phyloP scores from a whole-genome alignment of 2,113 vertebrate genomes.

The Silurus asotus region DNA sequence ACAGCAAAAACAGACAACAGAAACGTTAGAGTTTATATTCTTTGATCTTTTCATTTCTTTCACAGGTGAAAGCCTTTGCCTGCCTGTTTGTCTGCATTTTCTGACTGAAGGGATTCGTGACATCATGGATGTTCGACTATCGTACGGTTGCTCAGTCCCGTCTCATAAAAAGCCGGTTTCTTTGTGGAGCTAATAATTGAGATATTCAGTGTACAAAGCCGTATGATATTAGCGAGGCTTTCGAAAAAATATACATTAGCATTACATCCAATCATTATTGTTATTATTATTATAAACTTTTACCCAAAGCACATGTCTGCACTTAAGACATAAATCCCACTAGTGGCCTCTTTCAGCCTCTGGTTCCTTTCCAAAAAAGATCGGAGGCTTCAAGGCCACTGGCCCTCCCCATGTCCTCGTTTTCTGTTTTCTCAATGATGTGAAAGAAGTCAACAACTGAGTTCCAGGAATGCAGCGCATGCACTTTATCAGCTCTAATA shows the following conservation, averaged over 20 bases:
- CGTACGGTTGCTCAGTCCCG: not conserved
- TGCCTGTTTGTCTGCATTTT: not conserved
- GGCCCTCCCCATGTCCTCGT: not conserved
- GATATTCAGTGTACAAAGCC: not conserved
- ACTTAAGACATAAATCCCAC: conserved; percentile 10
- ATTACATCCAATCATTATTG: not conserved
- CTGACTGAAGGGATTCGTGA: not conserved
- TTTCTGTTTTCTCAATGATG: conserved; percentile 49
- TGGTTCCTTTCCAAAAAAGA: conserved; percentile 7
- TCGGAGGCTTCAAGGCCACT: conserved; percentile 14
- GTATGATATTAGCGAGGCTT: not conserved
- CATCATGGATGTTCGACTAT: not conserved
- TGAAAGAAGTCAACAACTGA: conserved; percentile 31
- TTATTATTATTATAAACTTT: not conserved
- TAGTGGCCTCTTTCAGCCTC: not conserved
- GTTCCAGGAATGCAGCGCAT: conserved; percentile 51
- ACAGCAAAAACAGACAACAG: not conserved
- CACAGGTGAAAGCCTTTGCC: not conserved
- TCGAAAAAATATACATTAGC: not conserved
- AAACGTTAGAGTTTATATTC: not conserved
- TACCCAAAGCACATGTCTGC: not conserved
- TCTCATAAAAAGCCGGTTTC: not conserved
- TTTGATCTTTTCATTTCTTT: not conserved
- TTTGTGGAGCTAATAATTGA: not conserved
- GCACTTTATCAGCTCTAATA: conserved; percentile 48